These are phyloP conservation scores for Mythimna ferrago DNA, from an alignment of 2,888 invertebrate genomes.

Conservation along the genomic window DNA sequence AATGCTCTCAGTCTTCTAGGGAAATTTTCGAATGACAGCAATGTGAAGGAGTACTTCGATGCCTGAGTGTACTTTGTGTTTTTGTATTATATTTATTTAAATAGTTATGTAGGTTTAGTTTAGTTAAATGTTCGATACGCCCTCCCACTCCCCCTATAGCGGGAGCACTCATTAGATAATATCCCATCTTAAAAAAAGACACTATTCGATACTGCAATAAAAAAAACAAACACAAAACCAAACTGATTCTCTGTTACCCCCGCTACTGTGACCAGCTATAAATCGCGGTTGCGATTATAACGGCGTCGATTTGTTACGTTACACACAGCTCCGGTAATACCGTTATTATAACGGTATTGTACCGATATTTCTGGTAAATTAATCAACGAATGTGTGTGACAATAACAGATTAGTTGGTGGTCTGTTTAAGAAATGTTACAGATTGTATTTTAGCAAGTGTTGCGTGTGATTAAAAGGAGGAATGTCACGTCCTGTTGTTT, in stretches of 20 bases:
- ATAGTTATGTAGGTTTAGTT: too few species aligned
- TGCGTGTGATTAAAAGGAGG: not conserved
- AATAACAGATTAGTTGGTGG: slow-evolving; percentile 38
- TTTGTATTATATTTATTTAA: too few species aligned
- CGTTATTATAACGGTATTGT: slow-evolving; percentile 55
- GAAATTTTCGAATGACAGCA: too few species aligned
- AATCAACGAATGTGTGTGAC: slow-evolving; percentile 54
- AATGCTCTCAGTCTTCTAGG: too few species aligned
- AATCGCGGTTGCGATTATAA: slow-evolving; percentile 61
- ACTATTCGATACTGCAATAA: not conserved
- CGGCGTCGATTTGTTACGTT: slow-evolving; percentile 61
- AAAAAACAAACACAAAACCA: not conserved
- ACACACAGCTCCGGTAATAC: slow-evolving; percentile 42
- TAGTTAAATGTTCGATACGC: too few species aligned
- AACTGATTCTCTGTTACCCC: slow-evolving; percentile 32
- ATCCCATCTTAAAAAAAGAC: not conserved
- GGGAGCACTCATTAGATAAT: too few species aligned
- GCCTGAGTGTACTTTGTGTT: too few species aligned
- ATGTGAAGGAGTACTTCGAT: too few species aligned
- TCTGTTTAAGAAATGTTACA: slow-evolving; percentile 29
- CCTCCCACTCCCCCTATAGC: too few species aligned
- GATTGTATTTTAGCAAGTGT: slow-evolving; percentile 17
- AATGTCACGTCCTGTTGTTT: not conserved
- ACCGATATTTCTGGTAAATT: slow-evolving; percentile 53
- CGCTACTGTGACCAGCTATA: slow-evolving; percentile 43